Evolutionary conservation across 1,140 invertebrate species (phyloP).

Genomic region (Bombus haemorrhoidalis): DNA sequence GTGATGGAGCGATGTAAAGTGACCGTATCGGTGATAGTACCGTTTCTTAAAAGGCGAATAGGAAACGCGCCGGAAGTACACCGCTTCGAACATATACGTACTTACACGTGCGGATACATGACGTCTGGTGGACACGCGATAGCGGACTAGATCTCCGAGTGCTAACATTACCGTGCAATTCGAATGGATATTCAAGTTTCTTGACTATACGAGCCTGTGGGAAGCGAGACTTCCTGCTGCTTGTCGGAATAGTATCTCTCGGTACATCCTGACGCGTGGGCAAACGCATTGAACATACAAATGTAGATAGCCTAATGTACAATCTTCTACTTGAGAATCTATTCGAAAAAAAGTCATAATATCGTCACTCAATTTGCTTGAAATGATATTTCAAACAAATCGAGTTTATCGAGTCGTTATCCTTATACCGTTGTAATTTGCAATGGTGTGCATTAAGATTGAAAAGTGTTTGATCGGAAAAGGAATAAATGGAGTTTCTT

Average conservation of each 20-base stretch:
- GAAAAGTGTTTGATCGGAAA: no score
- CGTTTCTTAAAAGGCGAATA: neutral
- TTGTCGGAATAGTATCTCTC: neutral
- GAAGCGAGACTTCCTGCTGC: slow-evolving; percentile 34
- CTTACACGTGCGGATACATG: neutral
- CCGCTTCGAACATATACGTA: neutral
- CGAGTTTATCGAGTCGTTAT: no score
- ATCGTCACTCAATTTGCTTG: neutral
- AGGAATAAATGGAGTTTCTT: neutral
- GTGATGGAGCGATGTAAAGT: neutral
- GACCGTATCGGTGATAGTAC: no score
- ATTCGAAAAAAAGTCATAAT: neutral
- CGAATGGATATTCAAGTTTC: slow-evolving; percentile 20
- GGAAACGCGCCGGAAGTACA: neutral
- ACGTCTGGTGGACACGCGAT: slow-evolving; percentile 24
- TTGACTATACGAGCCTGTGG: slow-evolving; percentile 15
- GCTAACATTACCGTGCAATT: neutral
- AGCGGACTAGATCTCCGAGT: neutral
- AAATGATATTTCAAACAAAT: no score
- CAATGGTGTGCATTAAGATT: no score
- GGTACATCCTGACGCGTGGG: slow-evolving; percentile 13
- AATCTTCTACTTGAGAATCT: neutral
- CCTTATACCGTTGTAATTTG: no score
- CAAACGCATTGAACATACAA: neutral
- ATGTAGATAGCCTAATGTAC: neutral